Conservation (phyloP, 2,797 vertebrate genomes). For the Moxostoma hubbsi region DNA sequence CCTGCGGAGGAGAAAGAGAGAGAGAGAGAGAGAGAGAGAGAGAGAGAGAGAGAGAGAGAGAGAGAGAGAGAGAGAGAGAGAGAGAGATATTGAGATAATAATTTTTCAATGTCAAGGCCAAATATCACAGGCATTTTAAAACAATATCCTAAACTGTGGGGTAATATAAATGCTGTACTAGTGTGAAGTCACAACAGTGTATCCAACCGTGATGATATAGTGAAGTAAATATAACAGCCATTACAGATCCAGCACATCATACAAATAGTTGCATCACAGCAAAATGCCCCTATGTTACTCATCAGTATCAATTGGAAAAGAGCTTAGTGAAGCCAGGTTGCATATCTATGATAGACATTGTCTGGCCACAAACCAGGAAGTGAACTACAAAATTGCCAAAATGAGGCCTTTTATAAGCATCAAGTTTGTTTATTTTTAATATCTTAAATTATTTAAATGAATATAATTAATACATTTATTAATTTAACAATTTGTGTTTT, state of each 20-base stretch:
- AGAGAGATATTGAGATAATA: constrained; percentile 5
- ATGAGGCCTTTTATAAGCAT: not conserved
- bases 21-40: not conserved
- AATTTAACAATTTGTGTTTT: too few species aligned
- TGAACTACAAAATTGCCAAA: too few species aligned
- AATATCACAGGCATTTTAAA: constrained; percentile 26
- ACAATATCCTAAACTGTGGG: constrained; percentile 30
- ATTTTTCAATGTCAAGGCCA: constrained; percentile 41
- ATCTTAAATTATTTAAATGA: too few species aligned
- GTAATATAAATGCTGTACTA: constrained; percentile 13
- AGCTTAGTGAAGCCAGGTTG: not conserved
- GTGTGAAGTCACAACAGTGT: constrained; percentile 31
- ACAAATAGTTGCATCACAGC: constrained; percentile 5
- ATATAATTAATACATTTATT: too few species aligned
- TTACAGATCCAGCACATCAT: constrained; percentile 14
- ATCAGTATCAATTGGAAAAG: not conserved
- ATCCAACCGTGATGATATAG: constrained; percentile 28
- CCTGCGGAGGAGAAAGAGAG: constrained; percentile 61
- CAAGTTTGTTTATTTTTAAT: too few species aligned
- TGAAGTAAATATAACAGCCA: constrained; percentile 10
- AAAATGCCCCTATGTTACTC: not conserved
- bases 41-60: constrained; percentile 9
- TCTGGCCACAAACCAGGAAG: constrained; percentile 1
- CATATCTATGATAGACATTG: too few species aligned
- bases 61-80: constrained; percentile 23